Conservation (phyloP, 1,140 invertebrate genomes). For the Leptoteleia sp. region DNA sequence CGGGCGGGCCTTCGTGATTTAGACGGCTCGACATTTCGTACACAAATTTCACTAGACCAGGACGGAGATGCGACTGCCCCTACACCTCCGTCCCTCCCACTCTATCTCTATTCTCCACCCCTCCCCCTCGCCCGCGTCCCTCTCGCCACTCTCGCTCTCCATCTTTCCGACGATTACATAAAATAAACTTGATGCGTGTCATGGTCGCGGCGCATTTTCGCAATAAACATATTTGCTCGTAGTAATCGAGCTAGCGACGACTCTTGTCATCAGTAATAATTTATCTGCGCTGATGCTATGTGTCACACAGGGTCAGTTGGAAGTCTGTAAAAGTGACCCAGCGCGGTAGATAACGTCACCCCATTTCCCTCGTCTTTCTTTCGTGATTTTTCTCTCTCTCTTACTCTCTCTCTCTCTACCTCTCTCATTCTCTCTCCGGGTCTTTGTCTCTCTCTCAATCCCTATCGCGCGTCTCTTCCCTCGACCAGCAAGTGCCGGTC, state of each 20-base stretch:
- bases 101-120: too few relatives aligned
- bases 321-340: conserved; percentile 52
- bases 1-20: conserved; percentile 4
- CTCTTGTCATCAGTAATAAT: conserved; percentile 61
- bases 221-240: conserved; percentile 69
- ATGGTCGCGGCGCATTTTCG: conserved; percentile 71
- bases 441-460: too few relatives aligned
- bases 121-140: too few relatives aligned
- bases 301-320: conserved; percentile 57
- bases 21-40: conserved; percentile 21
- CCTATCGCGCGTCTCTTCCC: too few relatives aligned
- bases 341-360: conserved; percentile 53
- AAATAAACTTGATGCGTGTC: conserved; percentile 75
- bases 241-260: conserved; percentile 46
- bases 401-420: too few relatives aligned
- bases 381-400: too few relatives aligned
- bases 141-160: too few relatives aligned
- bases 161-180: conserved; percentile 68
- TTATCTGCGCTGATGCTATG: conserved; percentile 61
- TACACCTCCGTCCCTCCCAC: too few relatives aligned
- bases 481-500: conserved; percentile 15
- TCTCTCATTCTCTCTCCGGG: too few relatives aligned
- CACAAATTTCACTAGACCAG: conserved; percentile 15
- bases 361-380: conserved; percentile 31
- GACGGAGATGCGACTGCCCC: conserved; percentile 10